phyloP scores from a whole-genome alignment of 2,888 invertebrate species.

The Nematopogon swammerdamellus region DNA sequence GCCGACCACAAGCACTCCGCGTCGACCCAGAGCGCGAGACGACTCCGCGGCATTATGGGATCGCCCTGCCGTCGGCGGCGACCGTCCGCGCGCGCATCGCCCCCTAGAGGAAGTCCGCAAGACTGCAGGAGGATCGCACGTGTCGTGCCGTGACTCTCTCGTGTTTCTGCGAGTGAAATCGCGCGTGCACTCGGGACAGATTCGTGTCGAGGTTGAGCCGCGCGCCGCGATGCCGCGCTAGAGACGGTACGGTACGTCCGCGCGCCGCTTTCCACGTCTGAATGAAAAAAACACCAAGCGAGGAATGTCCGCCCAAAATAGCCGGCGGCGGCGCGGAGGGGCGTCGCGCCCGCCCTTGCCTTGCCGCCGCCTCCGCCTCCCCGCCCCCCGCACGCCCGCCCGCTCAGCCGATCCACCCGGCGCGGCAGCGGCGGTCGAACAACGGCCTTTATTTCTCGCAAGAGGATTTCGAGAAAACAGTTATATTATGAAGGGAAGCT shows the following conservation, averaged over 20 bases:
- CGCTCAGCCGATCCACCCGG: background rate
- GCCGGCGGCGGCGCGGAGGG: conserved; percentile 44
- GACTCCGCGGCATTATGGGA: background rate
- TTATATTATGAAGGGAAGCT: no score
- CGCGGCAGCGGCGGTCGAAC: no score
- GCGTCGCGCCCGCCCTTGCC: conserved; percentile 15
- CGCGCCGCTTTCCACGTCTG: conserved; percentile 51
- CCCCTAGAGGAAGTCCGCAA: no score
- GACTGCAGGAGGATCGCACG: no score
- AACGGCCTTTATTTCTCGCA: no score
- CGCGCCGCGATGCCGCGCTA: conserved; percentile 26
- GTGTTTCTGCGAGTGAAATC: background rate
- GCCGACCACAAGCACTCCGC: background rate
- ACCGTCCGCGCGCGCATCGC: no score
- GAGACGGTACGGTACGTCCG: conserved; percentile 41
- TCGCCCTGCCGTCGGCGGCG: background rate
- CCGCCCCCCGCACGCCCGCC: conserved; percentile 9
- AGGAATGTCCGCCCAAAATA: conserved; percentile 54
- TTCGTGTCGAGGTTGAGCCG: conserved; percentile 6
- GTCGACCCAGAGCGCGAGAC: background rate
- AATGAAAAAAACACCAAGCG: conserved; percentile 50
- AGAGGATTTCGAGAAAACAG: background rate
- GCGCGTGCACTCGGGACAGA: background rate
- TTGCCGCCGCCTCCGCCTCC: conserved; percentile 13
- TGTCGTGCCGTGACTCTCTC: no score